phyloP scores from a whole-genome alignment of 1,140 invertebrate genomes.

The Calephelis nemesis region DNA sequence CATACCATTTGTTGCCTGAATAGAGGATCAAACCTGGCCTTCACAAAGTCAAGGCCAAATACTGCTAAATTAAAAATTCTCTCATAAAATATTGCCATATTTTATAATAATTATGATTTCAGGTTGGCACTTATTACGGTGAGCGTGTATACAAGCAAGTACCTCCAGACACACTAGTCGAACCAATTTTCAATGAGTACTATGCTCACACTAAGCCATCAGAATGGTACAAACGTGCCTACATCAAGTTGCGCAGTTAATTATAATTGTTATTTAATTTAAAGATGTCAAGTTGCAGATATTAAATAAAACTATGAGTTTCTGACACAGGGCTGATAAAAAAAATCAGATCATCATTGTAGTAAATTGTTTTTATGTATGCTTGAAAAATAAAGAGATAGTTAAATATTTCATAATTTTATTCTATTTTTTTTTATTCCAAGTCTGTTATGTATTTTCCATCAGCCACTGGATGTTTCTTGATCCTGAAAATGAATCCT shows the following conservation, averaged over 20 bases:
- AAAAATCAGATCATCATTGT: neutral
- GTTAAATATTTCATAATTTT: neutral
- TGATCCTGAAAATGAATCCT: no score
- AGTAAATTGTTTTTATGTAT: conserved; percentile 12
- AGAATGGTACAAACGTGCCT: conserved; percentile 76
- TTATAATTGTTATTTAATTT: conserved; percentile 12
- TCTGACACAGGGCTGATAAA: no score
- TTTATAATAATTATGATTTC: conserved; percentile 27
- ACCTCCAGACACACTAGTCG: conserved; percentile 80
- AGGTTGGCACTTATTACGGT: conserved; percentile 91
- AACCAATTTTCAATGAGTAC: conserved; percentile 84
- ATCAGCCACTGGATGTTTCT: no score
- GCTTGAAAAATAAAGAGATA: conserved; percentile 25
- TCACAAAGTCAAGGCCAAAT: no score
- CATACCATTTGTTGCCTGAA: no score
- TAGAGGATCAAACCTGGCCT: no score
- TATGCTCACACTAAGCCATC: conserved; percentile 82
- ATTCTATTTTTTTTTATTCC: no score
- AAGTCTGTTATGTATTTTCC: no score
- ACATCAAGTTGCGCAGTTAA: conserved; percentile 80
- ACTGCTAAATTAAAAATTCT: no score
- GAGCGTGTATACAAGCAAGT: conserved; percentile 87
- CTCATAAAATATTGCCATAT: neutral
- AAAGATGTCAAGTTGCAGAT: neutral
- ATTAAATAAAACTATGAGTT: neutral